Percentiles rank a stretch among this genome's conserved stretches.
phyloP scores from a whole-genome alignment of 2,888 invertebrate genomes.

The Cephus nigrinus region DNA sequence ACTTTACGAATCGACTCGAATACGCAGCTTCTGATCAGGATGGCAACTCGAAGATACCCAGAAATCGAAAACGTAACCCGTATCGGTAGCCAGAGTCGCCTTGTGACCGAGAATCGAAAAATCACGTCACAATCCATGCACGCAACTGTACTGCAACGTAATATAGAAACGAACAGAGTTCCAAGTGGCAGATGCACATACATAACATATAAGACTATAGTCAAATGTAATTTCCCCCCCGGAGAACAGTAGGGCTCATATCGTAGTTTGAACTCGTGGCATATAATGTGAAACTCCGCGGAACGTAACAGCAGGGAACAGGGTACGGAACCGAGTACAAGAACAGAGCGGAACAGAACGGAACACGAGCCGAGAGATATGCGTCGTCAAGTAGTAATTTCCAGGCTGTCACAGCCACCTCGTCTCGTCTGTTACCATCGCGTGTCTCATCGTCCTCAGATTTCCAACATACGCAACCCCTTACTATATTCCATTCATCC shows the following conservation, averaged over 20 bases:
- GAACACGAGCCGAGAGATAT: slow-evolving; percentile 8
- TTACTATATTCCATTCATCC: not conserved
- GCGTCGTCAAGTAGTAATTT: slow-evolving; percentile 55
- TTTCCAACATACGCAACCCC: not conserved
- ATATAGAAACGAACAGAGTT: too few species aligned
- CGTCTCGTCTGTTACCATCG: slow-evolving; percentile 6
- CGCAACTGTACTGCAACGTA: too few species aligned
- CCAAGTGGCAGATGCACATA: too few species aligned
- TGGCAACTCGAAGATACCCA: too few species aligned
- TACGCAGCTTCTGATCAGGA: too few species aligned
- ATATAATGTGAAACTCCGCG: not conserved
- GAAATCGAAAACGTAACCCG: too few species aligned
- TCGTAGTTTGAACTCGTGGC: not conserved
- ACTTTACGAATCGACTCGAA: too few species aligned
- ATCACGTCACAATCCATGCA: too few species aligned
- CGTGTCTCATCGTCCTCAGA: slow-evolving; percentile 10
- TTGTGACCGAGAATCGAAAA: too few species aligned
- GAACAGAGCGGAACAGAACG: slow-evolving; percentile 4
- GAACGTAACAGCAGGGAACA: not conserved
- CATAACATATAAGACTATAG: not conserved
- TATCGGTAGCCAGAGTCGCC: too few species aligned
- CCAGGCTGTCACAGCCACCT: slow-evolving; percentile 55
- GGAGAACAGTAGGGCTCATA: not conserved
- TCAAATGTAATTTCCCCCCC: slow-evolving; percentile 34
- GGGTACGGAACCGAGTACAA: not conserved